phyloP scores from a whole-genome alignment of 2,113 vertebrate species.

The Eleginops maclovinus region DNA sequence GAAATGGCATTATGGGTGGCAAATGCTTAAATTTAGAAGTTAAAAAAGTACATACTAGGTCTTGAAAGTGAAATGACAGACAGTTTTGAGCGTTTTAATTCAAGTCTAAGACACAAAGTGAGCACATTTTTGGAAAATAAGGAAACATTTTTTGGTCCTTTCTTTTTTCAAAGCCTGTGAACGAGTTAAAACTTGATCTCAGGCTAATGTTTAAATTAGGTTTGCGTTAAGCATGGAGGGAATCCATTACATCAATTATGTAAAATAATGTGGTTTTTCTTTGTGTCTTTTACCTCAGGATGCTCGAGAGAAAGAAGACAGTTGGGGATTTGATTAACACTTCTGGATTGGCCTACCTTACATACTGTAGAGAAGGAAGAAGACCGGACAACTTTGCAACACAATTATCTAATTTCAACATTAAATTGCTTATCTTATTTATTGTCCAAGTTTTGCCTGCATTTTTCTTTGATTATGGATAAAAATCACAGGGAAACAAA shows the following conservation, averaged over 20 bases:
- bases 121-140: not conserved
- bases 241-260: not conserved
- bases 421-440: not conserved
- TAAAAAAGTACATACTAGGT: no score
- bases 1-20: no score
- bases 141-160: not conserved
- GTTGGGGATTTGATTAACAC: conserved; percentile 40
- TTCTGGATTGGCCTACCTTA: conserved; percentile 39
- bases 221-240: not conserved
- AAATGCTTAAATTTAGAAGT: no score
- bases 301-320: conserved; percentile 21
- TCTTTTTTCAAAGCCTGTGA: no score
- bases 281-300: conserved; percentile 31
- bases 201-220: not conserved
- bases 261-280: not conserved
- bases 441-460: not conserved
- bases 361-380: conserved; percentile 11
- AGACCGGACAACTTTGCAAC: conserved; percentile 63
- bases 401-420: conserved; percentile 45
- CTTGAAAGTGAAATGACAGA: not conserved
- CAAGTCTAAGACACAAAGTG: not conserved
- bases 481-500: conserved; percentile 9
- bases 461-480: not conserved
- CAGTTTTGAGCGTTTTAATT: not conserved
- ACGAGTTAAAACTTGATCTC: not conserved